These are phyloP conservation scores for Plumapathes pennacea DNA, from an alignment of 92 coral and sea anemone species.

Conservation along the genomic window DNA sequence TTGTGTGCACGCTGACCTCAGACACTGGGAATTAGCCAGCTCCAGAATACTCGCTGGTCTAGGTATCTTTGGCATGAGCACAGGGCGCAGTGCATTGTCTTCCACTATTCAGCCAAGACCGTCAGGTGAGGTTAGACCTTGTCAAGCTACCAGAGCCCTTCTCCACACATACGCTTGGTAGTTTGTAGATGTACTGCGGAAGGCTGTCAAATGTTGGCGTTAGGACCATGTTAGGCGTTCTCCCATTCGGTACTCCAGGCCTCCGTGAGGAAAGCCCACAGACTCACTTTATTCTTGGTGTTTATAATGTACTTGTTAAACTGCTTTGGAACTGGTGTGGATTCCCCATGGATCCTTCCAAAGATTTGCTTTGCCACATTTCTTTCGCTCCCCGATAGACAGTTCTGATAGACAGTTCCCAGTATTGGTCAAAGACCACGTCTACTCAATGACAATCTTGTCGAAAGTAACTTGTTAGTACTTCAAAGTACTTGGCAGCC, in stretches of 20 bases:
- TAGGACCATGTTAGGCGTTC: constrained; percentile 3
- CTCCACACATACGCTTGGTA: constrained; percentile 28
- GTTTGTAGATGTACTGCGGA: constrained; percentile 16
- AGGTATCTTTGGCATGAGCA: constrained; percentile 25
- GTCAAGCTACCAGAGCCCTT: not conserved
- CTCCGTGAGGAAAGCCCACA: constrained; percentile 1
- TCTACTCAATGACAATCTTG: constrained; percentile 24
- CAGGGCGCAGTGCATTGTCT: constrained; percentile 1
- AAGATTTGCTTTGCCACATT: too few relatives aligned
- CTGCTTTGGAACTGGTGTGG: constrained; percentile 57
- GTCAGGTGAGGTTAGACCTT: constrained; percentile 19
- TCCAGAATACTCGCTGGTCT: constrained; percentile 37
- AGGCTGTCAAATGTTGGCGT: constrained; percentile 39
- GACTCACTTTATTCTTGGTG: constrained; percentile 4
- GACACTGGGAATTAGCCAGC: constrained; percentile 32
- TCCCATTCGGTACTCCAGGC: too few relatives aligned
- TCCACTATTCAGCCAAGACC: constrained; percentile 19
- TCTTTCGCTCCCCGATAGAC: too few relatives aligned
- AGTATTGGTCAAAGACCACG: constrained; percentile 50
- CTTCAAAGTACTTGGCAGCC: constrained; percentile 39
- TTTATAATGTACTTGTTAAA: constrained; percentile 14
- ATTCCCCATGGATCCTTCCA: constrained; percentile 13
- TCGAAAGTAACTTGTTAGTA: constrained; percentile 12
- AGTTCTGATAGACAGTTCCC: constrained; percentile 37
- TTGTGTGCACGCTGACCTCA: constrained; percentile 7